phyloP scores from a whole-genome alignment of 2,888 invertebrate genomes.

The Allolobophora icterica region DNA sequence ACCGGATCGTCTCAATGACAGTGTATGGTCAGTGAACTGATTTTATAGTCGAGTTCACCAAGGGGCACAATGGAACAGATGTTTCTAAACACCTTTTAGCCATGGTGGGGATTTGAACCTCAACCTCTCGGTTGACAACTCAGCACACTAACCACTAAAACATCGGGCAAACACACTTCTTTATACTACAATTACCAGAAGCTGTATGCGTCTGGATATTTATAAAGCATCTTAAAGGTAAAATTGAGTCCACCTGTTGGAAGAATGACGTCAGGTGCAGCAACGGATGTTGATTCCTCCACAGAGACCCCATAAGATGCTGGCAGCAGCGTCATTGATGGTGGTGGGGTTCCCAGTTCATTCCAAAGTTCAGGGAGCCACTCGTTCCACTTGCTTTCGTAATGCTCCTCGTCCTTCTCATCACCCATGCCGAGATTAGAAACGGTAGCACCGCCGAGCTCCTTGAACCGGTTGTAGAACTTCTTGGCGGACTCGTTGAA shows the following conservation, averaged over 20 bases:
- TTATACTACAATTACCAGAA: no score
- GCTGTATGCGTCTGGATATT: no score
- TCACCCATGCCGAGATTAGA: conserved; percentile 45
- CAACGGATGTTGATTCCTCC: conserved; percentile 34
- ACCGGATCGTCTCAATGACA: no score
- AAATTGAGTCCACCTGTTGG: conserved; percentile 40
- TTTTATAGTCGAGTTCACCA: no score
- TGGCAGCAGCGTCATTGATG: conserved; percentile 45
- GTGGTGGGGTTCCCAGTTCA: conserved; percentile 48
- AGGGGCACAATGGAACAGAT: no score
- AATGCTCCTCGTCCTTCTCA: conserved; percentile 46
- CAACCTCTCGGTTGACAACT: no score
- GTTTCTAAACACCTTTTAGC: no score
- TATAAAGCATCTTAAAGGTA: not conserved
- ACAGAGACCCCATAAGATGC: conserved; percentile 44
- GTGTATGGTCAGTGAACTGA: no score
- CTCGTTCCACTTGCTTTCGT: conserved; percentile 47
- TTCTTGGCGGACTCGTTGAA: conserved; percentile 47
- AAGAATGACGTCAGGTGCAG: conserved; percentile 43
- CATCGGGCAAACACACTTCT: no score
- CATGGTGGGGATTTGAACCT: no score
- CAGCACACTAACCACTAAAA: no score
- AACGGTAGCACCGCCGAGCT: conserved; percentile 44
- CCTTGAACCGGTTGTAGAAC: conserved; percentile 45
- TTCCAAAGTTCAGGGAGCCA: conserved; percentile 49